Conservation (phyloP, 2,888 invertebrate species). For the Leptura quadrifasciata region DNA sequence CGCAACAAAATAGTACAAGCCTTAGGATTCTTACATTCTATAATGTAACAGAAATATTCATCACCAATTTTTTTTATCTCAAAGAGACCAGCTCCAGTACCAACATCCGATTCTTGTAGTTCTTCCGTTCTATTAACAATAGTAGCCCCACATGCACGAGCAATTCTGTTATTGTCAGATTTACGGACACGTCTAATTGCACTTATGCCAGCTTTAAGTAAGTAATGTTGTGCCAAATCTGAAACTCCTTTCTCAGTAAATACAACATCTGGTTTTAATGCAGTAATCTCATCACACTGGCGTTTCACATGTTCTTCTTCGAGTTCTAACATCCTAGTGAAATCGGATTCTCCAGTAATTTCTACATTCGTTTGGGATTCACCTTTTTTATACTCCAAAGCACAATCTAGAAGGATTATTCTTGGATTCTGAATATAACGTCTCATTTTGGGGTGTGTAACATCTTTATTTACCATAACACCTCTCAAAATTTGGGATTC, state of each 20-base stretch:
- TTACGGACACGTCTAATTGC: constrained; percentile 92
- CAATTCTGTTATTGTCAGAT: constrained; percentile 97
- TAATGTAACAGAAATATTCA: constrained; percentile 94
- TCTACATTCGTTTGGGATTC: constrained; percentile 99
- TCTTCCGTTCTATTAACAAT: constrained; percentile 98
- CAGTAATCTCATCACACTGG: constrained; percentile 94
- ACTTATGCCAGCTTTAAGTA: constrained; percentile 87
- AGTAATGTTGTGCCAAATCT: constrained; percentile 92
- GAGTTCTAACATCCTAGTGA: constrained; percentile 93
- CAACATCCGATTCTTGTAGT: constrained; percentile 93
- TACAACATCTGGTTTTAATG: constrained; percentile 95
- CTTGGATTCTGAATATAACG: constrained; percentile 94
- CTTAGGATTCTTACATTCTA: constrained; percentile 97
- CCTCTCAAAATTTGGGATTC: constrained; percentile 95
- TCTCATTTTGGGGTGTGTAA: constrained; percentile 98
- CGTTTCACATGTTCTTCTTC: constrained; percentile 96
- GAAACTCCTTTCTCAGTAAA: constrained; percentile 99
- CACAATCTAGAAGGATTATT: constrained; percentile 95
- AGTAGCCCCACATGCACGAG: constrained; percentile 95
- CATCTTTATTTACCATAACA: constrained; percentile 99
- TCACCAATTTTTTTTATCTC: constrained; percentile 96
- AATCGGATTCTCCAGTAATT: constrained; percentile 95
- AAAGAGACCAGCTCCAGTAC: constrained; percentile 95
- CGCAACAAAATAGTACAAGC: constrained; percentile 98
- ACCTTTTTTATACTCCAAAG: constrained; percentile 98